Evolutionary conservation across 2,797 vertebrate genomes (phyloP).

Genomic region (Aplochiton taeniatus): DNA sequence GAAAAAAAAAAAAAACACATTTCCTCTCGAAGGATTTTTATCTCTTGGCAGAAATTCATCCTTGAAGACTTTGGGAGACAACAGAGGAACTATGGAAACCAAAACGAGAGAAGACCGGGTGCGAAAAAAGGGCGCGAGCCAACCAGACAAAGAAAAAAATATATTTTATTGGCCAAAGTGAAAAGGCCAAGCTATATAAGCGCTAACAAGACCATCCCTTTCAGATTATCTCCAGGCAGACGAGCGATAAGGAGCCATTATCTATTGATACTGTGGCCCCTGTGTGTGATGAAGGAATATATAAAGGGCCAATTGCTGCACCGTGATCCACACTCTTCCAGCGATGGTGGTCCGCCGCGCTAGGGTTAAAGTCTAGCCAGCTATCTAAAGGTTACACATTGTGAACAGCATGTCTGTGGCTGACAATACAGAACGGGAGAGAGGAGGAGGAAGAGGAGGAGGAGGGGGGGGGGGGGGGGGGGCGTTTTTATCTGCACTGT

Average conservation of each 20-base stretch:
- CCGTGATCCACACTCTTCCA: constrained; percentile 59
- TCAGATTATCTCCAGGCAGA: neutral
- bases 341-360: constrained; percentile 58
- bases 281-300: constrained; percentile 53
- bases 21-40: too few species aligned
- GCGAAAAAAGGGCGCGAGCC: too few species aligned
- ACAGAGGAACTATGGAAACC: too few species aligned
- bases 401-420: constrained; percentile 78
- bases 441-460: constrained; percentile 48
- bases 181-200: too few species aligned
- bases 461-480: constrained; percentile 44
- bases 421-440: constrained; percentile 78
- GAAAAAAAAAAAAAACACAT: too few species aligned
- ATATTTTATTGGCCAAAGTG: too few species aligned
- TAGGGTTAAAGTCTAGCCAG: constrained; percentile 68
- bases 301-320: constrained; percentile 62
- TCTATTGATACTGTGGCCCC: neutral
- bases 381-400: constrained; percentile 88
- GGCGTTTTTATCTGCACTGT: constrained; percentile 79
- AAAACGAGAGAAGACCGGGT: too few species aligned
- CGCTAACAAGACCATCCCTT: too few species aligned
- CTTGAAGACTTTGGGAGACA: too few species aligned
- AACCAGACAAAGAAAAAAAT: too few species aligned
- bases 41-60: too few species aligned
- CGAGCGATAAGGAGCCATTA: neutral